phyloP scores from a whole-genome alignment of 2,888 invertebrate species.

The Athripsodes cinereus region DNA sequence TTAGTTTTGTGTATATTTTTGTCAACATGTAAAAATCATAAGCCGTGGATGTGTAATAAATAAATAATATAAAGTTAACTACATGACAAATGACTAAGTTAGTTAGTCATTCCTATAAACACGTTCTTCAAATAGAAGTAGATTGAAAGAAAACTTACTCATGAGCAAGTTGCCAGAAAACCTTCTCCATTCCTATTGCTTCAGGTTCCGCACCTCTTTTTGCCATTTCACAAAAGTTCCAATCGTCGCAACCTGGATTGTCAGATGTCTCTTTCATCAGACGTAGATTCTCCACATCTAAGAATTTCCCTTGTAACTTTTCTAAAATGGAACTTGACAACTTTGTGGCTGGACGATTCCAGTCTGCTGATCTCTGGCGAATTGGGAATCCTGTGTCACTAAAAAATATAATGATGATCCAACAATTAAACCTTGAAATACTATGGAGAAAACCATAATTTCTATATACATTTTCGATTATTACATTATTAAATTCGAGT shows the following conservation, averaged over 20 bases:
- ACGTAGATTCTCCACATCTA: constrained; percentile 30
- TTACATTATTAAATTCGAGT: too few species aligned
- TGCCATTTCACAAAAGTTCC: constrained; percentile 30
- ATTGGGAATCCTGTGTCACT: constrained; percentile 22
- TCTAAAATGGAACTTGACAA: constrained; percentile 11
- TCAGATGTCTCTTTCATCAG: constrained; percentile 18
- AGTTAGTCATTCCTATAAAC: too few species aligned
- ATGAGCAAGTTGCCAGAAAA: constrained; percentile 30
- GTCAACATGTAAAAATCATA: too few species aligned
- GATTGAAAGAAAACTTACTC: constrained; percentile 29
- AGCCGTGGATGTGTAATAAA: too few species aligned
- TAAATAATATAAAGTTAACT: too few species aligned
- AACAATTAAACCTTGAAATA: too few species aligned
- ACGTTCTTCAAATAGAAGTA: too few species aligned
- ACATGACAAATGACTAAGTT: too few species aligned
- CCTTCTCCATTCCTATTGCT: constrained; percentile 28
- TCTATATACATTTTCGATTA: too few species aligned
- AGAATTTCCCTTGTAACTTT: constrained; percentile 26
- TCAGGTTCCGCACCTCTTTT: constrained; percentile 19
- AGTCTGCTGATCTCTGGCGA: constrained; percentile 23
- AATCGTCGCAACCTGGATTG: constrained; percentile 30
- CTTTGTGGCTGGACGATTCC: background rate
- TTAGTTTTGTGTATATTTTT: too few species aligned
- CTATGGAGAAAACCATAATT: too few species aligned
- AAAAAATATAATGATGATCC: too few species aligned